Conservation (phyloP, 2,113 vertebrate genomes). For the Corydoras maculifer region DNA sequence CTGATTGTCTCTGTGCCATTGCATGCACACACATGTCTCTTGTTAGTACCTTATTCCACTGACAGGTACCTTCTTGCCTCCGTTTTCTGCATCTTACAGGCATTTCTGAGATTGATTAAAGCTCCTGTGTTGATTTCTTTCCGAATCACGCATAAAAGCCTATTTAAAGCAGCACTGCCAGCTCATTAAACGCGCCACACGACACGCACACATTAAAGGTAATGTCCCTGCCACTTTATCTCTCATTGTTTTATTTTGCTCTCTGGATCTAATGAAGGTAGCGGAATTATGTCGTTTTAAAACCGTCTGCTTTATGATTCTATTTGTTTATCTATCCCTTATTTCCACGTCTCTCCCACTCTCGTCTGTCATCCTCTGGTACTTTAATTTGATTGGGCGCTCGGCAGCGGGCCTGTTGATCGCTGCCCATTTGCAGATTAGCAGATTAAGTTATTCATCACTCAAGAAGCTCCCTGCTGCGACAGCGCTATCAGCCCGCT, state of each 20-base stretch:
- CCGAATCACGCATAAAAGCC: conserved; percentile 38
- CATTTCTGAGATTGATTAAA: conserved; percentile 44
- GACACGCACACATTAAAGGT: conserved; percentile 44
- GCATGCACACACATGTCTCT: conserved; percentile 17
- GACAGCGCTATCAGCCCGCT: conserved; percentile 75
- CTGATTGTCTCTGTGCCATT: not conserved
- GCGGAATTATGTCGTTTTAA: conserved; percentile 66
- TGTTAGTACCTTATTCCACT: conserved; percentile 23
- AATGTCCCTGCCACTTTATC: conserved; percentile 42
- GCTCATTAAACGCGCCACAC: conserved; percentile 39
- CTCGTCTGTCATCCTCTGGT: conserved; percentile 46
- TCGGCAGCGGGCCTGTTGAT: conserved; percentile 70
- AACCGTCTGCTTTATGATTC: conserved; percentile 66
- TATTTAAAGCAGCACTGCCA: conserved; percentile 35
- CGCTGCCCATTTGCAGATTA: conserved; percentile 91
- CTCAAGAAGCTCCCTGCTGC: conserved; percentile 82
- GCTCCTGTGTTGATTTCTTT: conserved; percentile 33
- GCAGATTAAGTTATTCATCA: conserved; percentile 98
- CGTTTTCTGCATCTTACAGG: conserved; percentile 32
- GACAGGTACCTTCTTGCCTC: conserved; percentile 27
- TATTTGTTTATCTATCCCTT: conserved; percentile 73
- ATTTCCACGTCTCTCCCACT: conserved; percentile 54
- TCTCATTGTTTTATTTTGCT: conserved; percentile 46
- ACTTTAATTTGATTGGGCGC: conserved; percentile 72
- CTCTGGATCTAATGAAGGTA: conserved; percentile 68